Evolutionary conservation across 2,113 vertebrate genomes (phyloP), one percentile per base, ranked within the genome.

Genomic region (Ardeotis arabs): DNA sequence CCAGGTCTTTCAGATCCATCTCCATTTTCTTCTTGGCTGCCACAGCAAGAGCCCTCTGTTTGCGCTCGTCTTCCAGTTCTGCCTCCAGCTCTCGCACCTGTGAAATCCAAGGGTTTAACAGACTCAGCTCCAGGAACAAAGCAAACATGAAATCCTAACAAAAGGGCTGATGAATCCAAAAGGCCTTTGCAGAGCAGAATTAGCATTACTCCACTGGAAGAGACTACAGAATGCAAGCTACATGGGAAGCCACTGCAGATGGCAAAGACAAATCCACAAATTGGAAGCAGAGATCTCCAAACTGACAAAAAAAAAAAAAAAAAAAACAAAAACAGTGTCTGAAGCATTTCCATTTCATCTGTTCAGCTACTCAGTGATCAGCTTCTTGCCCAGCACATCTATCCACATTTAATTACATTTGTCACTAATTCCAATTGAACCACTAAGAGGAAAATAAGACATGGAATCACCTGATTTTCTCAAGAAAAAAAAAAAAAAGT

Each of bases 1-100:
- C 99, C 62, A 99, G 97, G 94, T 99, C 99, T 35, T 99, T 99
- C 83, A 99, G 97, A 94, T 99, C 99, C 98, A 99, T 99, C 97
- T 99, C 99, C 98, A 99, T 98, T 81, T 99, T 99, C 98, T 99
- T 99, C 98, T 99, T 99, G 35, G 99, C 97, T 3, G 99, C 99
- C 24, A 99, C 98, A 10, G 99, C 98, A 66, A 99, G 97, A 16
- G 99, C 99, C 50, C 98, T 98, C 98, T 99, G 99, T 94, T 99
- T 99, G 82, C 99, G 98, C 96, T 99, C 99, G 2, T 99, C 99
- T 95, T 99, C 99, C 90, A 99, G 96, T 97, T 99, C 99, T 0
- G 98, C 99, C 98, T 99, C 99, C 93, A 99, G 98, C 97, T 99
- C 99, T 8, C 99, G 98, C 49, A 99, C 99, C 99, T 99, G 87